Conservation (phyloP, 2,797 vertebrate species). For the Kryptopterus vitreolus region DNA sequence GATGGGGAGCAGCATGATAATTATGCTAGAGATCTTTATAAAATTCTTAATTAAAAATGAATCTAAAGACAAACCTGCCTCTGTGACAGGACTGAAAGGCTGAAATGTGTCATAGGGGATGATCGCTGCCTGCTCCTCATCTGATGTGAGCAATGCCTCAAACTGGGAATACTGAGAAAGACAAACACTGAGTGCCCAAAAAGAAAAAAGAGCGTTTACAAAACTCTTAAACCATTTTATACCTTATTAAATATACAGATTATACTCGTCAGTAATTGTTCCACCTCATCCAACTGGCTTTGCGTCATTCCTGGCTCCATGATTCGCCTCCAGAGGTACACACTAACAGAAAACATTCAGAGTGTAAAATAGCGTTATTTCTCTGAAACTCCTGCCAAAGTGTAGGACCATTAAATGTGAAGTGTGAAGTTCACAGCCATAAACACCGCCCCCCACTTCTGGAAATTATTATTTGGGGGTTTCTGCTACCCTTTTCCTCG, state of each 20-base stretch:
- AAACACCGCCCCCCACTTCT: neutral
- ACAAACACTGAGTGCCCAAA: neutral
- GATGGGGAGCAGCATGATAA: too few species aligned
- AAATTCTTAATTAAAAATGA: neutral
- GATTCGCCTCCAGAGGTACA: conserved; percentile 75
- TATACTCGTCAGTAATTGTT: conserved; percentile 77
- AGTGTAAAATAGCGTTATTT: too few species aligned
- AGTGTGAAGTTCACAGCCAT: too few species aligned
- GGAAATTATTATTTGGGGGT: neutral
- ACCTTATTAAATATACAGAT: conserved; percentile 84
- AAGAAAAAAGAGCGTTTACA: neutral
- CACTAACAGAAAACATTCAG: conserved; percentile 30
- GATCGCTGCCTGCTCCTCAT: conserved; percentile 81
- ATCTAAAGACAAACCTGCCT: conserved; percentile 75
- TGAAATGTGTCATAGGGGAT: conserved; percentile 79
- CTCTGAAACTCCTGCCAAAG: neutral
- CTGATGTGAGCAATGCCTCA: conserved; percentile 82
- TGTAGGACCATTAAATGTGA: neutral
- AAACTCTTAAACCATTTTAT: neutral
- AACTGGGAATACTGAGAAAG: conserved; percentile 79
- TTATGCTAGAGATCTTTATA: neutral
- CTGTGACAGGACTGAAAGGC: conserved; percentile 80
- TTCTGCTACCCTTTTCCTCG: neutral
- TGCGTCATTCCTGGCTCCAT: conserved; percentile 71
- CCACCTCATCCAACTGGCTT: conserved; percentile 80